Conservation (phyloP, 2,113 vertebrate species). For the Myotis yumanensis region DNA sequence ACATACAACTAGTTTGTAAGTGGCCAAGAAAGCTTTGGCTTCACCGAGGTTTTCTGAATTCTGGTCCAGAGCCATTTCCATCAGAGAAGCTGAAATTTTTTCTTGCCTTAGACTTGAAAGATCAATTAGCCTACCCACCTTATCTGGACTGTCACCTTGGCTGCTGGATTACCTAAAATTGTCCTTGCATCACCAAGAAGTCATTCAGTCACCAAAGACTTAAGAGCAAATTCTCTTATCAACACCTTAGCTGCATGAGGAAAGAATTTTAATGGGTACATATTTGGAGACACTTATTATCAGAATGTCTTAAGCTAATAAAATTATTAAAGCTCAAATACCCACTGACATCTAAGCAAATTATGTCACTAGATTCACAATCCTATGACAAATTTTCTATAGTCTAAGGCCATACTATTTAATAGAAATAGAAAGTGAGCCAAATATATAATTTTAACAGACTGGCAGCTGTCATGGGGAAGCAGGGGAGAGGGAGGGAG, state of each 20-base stretch:
- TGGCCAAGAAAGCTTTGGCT: not conserved
- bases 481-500: not conserved
- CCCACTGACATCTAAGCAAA: not conserved
- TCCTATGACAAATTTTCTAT: not conserved
- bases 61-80: not conserved
- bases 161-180: not conserved
- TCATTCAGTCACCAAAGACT: not conserved
- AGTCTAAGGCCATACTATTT: not conserved
- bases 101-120: not conserved
- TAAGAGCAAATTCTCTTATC: conserved; percentile 10
- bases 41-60: not conserved
- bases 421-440: not conserved
- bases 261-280: not conserved
- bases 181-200: not conserved
- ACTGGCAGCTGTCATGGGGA: too few relatives aligned
- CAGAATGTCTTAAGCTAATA: not conserved
- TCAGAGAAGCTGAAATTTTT: not conserved
- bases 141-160: not conserved
- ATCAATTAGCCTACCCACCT: not conserved
- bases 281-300: not conserved
- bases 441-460: not conserved
- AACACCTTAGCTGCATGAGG: not conserved
- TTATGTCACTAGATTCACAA: not conserved
- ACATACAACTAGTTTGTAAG: not conserved
- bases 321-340: not conserved